phyloP scores from a whole-genome alignment of 2,113 vertebrate species.

The Mobula birostris region DNA sequence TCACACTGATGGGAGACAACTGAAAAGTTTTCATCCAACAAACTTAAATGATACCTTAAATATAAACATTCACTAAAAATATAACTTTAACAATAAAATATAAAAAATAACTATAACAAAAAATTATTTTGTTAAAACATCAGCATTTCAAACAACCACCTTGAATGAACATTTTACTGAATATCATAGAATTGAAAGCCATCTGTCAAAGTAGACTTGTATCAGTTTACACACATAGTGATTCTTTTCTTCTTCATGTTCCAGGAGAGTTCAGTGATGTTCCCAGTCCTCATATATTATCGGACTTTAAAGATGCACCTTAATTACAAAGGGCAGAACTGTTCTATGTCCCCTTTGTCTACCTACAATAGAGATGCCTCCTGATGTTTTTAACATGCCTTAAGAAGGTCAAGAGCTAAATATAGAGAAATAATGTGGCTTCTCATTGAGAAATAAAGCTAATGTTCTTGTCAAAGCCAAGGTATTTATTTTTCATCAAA shows the following conservation, averaged over 20 bases:
- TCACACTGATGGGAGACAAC: neutral
- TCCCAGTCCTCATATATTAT: constrained; percentile 33
- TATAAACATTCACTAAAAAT: neutral
- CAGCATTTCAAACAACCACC: neutral
- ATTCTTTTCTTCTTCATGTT: constrained; percentile 7
- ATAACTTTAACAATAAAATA: neutral
- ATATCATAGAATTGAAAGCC: neutral
- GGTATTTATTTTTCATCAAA: constrained; percentile 39
- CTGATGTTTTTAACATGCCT: constrained; percentile 43
- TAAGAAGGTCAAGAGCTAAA: constrained; percentile 45
- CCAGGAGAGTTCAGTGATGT: constrained; percentile 16
- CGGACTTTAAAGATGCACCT: constrained; percentile 29
- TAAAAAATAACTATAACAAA: neutral
- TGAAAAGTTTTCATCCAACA: neutral
- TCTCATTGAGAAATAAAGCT: constrained; percentile 40
- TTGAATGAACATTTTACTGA: neutral
- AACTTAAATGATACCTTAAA: neutral
- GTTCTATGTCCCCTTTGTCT: constrained; percentile 45
- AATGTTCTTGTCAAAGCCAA: constrained; percentile 34
- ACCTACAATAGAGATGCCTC: constrained; percentile 49
- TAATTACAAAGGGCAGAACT: constrained; percentile 39
- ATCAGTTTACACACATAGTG: constrained; percentile 32
- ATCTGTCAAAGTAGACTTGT: constrained; percentile 24
- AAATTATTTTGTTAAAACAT: no score
- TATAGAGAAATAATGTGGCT: constrained; percentile 40